These are phyloP conservation scores for Amphipyra berbera DNA, from an alignment of 2,888 invertebrate species.

Conservation along the genomic window DNA sequence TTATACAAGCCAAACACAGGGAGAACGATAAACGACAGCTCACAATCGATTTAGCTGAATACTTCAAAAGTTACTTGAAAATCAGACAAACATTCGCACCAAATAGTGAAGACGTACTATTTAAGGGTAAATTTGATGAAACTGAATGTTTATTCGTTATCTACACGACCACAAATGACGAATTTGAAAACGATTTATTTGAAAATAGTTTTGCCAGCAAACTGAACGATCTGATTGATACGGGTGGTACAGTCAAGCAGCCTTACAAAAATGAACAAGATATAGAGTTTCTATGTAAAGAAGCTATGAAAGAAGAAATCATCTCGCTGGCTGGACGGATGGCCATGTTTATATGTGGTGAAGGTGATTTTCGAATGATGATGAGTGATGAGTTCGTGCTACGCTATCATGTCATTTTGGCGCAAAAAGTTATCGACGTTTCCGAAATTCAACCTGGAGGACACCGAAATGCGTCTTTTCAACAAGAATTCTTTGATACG, in stretches of 20 bases:
- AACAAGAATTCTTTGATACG: conserved; percentile 25
- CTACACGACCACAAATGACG: conserved; percentile 43
- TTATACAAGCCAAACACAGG: conserved; percentile 51
- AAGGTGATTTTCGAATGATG: no score
- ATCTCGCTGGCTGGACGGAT: conserved; percentile 25
- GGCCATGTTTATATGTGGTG: neutral
- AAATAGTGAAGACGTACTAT: conserved; percentile 21
- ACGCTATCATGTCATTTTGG: no score
- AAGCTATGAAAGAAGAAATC: no score
- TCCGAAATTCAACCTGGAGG: no score
- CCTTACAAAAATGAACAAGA: neutral
- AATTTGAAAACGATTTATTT: conserved; percentile 5
- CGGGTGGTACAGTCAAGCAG: conserved; percentile 24
- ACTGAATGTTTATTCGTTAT: conserved; percentile 42
- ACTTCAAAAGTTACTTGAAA: conserved; percentile 39
- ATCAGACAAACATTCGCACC: conserved; percentile 32
- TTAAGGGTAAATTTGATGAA: conserved; percentile 23
- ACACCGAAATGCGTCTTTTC: conserved; percentile 28
- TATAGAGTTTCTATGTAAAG: conserved; percentile 25
- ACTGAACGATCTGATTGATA: conserved; percentile 33
- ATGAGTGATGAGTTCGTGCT: no score
- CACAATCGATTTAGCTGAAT: conserved; percentile 31
- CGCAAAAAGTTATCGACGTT: no score
- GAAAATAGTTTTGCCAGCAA: conserved; percentile 6
- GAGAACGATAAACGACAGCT: conserved; percentile 32